Evolutionary conservation across 2,113 vertebrate genomes (phyloP).

Genomic region (Ailurus styani): DNA sequence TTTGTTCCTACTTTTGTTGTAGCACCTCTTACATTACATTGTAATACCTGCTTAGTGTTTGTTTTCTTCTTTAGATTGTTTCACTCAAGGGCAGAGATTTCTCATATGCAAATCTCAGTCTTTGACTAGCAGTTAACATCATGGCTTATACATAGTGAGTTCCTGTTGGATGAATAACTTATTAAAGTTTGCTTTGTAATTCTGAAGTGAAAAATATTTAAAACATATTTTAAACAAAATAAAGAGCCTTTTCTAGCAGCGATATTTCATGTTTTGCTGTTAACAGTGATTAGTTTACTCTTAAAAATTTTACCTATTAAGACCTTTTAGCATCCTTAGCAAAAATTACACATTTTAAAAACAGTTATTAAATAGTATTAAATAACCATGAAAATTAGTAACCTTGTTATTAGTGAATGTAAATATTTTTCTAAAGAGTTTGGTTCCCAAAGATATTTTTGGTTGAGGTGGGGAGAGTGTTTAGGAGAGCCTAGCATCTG

Average conservation of each 20-base stretch:
- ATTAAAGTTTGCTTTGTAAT: background rate
- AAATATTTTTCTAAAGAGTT: constrained; percentile 7
- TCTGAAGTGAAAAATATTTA: background rate
- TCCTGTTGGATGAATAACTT: background rate
- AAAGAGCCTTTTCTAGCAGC: background rate
- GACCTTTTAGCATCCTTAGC: background rate
- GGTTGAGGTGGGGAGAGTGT: background rate
- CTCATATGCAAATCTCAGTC: background rate
- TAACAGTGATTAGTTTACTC: background rate
- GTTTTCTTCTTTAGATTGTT: background rate
- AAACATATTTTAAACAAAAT: background rate
- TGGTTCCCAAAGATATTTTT: background rate
- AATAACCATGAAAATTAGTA: background rate
- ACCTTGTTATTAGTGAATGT: background rate
- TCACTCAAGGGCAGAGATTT: background rate
- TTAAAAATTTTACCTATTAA: background rate
- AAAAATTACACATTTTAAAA: background rate
- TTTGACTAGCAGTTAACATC: background rate
- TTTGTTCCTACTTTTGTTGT: background rate
- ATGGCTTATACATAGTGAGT: background rate
- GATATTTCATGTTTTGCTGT: background rate
- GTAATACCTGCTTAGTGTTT: background rate
- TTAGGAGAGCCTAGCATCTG: background rate
- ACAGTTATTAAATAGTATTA: background rate
- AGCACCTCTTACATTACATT: background rate